A percentile compares a stretch with the other conserved stretches of the same genome.
phyloP scores from a whole-genome alignment of 2,888 invertebrate species.

The Acleris sparsana region DNA sequence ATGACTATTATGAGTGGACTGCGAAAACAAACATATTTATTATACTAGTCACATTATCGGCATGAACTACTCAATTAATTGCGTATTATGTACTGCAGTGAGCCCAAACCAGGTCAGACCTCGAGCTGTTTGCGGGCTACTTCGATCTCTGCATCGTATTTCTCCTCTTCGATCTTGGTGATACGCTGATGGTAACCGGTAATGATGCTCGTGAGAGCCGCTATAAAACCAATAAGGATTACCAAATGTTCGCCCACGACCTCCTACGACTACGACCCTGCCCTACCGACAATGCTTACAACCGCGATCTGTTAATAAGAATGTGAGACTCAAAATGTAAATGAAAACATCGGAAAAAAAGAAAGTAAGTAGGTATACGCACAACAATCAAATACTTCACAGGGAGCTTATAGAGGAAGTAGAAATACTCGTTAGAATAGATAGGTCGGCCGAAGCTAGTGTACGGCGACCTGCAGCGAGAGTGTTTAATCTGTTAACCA shows the following conservation, averaged over 20 bases:
- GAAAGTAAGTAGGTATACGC: slow-evolving; percentile 65
- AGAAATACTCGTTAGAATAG: slow-evolving; percentile 68
- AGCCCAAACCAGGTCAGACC: slow-evolving; percentile 87
- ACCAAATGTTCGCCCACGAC: slow-evolving; percentile 51
- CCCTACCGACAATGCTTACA: slow-evolving; percentile 45
- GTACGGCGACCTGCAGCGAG: slow-evolving; percentile 57
- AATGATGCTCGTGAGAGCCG: slow-evolving; percentile 87
- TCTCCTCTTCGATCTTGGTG: slow-evolving; percentile 92
- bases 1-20: slow-evolving; percentile 71
- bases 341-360: slow-evolving; percentile 58
- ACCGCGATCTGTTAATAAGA: slow-evolving; percentile 61
- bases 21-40: slow-evolving; percentile 76
- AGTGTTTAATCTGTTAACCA: slow-evolving; percentile 66
- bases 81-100: slow-evolving; percentile 65
- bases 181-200: slow-evolving; percentile 93
- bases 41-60: slow-evolving; percentile 78
- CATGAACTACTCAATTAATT: slow-evolving; percentile 78
- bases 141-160: slow-evolving; percentile 99
- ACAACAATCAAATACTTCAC: slow-evolving; percentile 64
- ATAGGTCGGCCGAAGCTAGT: slow-evolving; percentile 50
- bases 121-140: slow-evolving; percentile 97
- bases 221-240: slow-evolving; percentile 82
- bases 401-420: slow-evolving; percentile 66
- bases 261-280: slow-evolving; percentile 41
- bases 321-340: slow-evolving; percentile 66